Evolutionary conservation across 2,797 vertebrate genomes (phyloP), one percentile per base, ranked within the genome.

Genomic region (Halcyon leucocephala): DNA sequence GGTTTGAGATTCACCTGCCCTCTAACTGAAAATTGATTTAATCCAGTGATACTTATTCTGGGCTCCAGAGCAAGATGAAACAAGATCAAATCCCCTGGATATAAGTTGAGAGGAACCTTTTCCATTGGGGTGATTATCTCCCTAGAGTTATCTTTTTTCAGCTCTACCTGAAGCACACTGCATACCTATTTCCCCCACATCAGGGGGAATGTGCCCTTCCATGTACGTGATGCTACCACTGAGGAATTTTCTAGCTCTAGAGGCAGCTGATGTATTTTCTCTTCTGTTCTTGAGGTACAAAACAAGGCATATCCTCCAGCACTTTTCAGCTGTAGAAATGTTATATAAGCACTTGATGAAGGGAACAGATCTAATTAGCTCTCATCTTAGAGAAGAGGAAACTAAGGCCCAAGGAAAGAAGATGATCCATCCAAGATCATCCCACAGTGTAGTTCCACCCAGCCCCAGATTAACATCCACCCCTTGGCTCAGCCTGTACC

Each of bases 281-380:
- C 9, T 81, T 80, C n/a, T 16, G 19, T 69, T 69, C 26, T 55
- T 89, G 76, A 86, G 61, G 33, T 67, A 66, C 37, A 91, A 91
- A 93, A 72, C 66, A 71, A 84, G 66, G 42, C 42, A 86, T 88
- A 55, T 94, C 89, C 77, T 92, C 88, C 81, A 89, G 87, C 44
- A 52, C 46, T 91, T 93, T 94, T 94, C 88, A 93, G 62, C 44
- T 67, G 46, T 39, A 79, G 39, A 89, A 73, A 70, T 42, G 52
- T 95, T 90, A 96, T 11, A 62, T 86, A 94, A 94, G 61, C 65
- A 78, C 29, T 82, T 82, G 37, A 81, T 35, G 33, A 87, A 87
- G 42, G 33, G 58, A 81, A 86, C 19, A 84, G 46, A 73, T 58
- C 82, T 89, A 69, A 83, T 84, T 91, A 95, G 29, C 19, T 79